phyloP scores from a whole-genome alignment of 2,113 vertebrate species.

The Alethe diademata region DNA sequence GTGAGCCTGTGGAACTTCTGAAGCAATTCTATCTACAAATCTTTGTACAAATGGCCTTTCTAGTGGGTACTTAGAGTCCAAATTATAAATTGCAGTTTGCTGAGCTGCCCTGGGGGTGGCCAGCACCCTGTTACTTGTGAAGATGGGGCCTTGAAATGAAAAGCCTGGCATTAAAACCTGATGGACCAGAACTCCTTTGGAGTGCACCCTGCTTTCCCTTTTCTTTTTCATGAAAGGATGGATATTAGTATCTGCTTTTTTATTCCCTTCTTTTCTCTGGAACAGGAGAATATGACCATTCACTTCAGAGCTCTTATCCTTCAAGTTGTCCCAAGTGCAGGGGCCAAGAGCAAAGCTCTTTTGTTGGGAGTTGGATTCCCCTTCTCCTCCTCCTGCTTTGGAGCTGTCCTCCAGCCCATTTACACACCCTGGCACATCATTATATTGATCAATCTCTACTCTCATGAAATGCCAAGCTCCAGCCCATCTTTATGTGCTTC shows the following conservation, averaged over 20 bases:
- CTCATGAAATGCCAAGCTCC: background rate
- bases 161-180: background rate
- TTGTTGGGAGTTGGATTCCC: background rate
- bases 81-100: background rate
- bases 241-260: background rate
- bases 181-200: background rate
- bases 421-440: background rate
- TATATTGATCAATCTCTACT: background rate
- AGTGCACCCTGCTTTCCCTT: background rate
- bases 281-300: background rate
- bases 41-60: conserved; percentile 6
- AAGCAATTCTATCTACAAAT: background rate
- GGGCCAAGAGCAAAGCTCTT: background rate
- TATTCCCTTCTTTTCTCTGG: background rate
- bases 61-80: background rate
- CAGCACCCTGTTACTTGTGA: background rate
- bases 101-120: background rate
- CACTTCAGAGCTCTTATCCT: background rate
- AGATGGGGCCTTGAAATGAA: background rate
- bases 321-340: background rate
- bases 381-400: background rate
- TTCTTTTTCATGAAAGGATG: background rate
- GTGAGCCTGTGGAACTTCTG: background rate
- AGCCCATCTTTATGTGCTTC: background rate
- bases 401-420: background rate